phyloP scores from a whole-genome alignment of 2,888 invertebrate species.

The Trypoxylon attenuatum region DNA sequence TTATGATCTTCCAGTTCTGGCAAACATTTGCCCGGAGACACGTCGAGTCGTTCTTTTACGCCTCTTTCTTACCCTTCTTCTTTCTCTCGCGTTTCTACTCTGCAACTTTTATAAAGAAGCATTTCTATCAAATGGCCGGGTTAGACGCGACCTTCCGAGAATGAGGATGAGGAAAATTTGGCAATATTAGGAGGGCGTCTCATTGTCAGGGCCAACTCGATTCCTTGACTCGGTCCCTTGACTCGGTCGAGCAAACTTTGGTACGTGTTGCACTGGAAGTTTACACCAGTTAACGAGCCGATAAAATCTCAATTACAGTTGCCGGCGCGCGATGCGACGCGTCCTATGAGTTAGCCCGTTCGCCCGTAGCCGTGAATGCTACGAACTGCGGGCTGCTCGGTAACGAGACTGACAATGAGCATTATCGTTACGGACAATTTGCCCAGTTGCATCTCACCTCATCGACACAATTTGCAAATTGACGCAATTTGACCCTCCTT shows the following conservation, averaged over 20 bases:
- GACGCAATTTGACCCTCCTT: not conserved
- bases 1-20: no score
- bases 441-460: no score
- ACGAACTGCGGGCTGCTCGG: conserved; percentile 5
- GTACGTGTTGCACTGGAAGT: conserved; percentile 54
- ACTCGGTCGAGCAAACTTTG: conserved; percentile 31
- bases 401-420: conserved; percentile 1
- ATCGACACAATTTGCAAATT: no score
- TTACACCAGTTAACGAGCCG: conserved; percentile 47
- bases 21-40: no score
- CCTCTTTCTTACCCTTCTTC: no score
- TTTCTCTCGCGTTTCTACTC: no score
- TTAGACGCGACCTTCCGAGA: no score
- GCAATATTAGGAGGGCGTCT: no score
- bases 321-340: conserved; percentile 40
- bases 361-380: conserved; percentile 12
- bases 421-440: conserved; percentile 23
- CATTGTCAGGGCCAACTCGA: conserved; percentile 18
- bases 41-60: no score
- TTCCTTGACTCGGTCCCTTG: conserved; percentile 3
- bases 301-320: conserved; percentile 56
- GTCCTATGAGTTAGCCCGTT: conserved; percentile 34
- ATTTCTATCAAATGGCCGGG: no score
- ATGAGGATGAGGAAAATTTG: no score
- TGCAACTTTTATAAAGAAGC: no score